phyloP scores from a whole-genome alignment of 2,888 invertebrate species.

The Cephus runcator region DNA sequence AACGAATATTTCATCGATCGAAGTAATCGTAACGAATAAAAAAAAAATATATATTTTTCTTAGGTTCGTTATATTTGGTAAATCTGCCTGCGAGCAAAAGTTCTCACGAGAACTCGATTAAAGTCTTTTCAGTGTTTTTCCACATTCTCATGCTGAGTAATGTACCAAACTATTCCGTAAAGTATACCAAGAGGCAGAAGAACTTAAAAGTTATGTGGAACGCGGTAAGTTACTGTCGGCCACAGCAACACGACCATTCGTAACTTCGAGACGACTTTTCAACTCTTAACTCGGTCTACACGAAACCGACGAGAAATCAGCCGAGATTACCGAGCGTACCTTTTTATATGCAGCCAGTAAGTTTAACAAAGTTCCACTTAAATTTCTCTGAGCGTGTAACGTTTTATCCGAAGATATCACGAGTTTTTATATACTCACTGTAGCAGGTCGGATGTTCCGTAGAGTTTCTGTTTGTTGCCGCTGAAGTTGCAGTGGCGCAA shows the following conservation, averaged over 20 bases:
- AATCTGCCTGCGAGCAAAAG: not conserved
- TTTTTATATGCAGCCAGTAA: not conserved
- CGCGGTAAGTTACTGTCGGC: not conserved
- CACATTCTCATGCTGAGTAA: not conserved
- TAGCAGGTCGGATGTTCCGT: slow-evolving; percentile 49
- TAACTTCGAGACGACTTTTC: not conserved
- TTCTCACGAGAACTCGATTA: not conserved
- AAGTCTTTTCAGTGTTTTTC: not conserved
- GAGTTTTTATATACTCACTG: slow-evolving; percentile 39
- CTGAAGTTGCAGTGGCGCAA: slow-evolving; percentile 38
- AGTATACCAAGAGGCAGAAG: not conserved
- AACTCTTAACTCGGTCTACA: not conserved
- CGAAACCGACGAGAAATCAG: not conserved
- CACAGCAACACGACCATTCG: not conserved
- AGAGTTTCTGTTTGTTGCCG: slow-evolving; percentile 29
- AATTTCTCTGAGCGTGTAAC: not conserved
- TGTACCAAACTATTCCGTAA: not conserved
- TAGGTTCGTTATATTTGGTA: not conserved
- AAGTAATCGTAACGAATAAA: not conserved
- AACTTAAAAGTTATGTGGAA: not conserved
- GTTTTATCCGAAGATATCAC: not conserved
- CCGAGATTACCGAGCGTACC: not conserved
- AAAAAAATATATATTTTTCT: not conserved
- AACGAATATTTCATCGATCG: not conserved
- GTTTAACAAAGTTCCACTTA: not conserved